phyloP scores from a whole-genome alignment of 2,797 vertebrate species.

The Scarus forsteni region DNA sequence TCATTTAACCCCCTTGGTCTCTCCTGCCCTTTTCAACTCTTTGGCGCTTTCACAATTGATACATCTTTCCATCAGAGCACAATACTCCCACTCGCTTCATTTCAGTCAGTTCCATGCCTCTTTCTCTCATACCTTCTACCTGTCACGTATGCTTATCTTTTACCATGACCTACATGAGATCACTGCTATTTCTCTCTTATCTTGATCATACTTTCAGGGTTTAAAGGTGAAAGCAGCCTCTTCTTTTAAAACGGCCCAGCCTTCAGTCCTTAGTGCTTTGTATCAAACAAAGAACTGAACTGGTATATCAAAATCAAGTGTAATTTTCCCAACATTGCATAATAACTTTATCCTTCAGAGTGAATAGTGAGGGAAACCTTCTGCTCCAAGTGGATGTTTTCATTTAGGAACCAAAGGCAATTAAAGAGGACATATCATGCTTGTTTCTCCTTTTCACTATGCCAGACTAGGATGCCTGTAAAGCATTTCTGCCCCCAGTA shows the following conservation, averaged over 20 bases:
- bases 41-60: slow-evolving; percentile 17
- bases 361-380: not conserved
- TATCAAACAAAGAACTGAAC: slow-evolving; percentile 8
- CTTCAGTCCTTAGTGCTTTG: not conserved
- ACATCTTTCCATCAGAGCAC: slow-evolving; percentile 24
- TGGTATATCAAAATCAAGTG: not conserved
- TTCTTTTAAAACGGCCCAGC: not conserved
- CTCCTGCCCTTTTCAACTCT: slow-evolving; percentile 36
- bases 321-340: not conserved
- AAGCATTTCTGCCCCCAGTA: too few relatives aligned
- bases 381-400: not conserved
- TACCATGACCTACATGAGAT: not conserved
- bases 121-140: slow-evolving; percentile 20
- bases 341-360: not conserved
- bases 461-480: too few relatives aligned
- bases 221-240: not conserved
- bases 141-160: not conserved
- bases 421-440: not conserved
- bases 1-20: slow-evolving; percentile 46
- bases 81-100: slow-evolving; percentile 16
- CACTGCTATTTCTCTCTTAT: slow-evolving; percentile 8
- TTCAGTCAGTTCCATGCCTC: slow-evolving; percentile 28
- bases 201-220: not conserved
- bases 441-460: too few relatives aligned
- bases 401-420: not conserved